Conservation (phyloP, 2,797 vertebrate species). For the Adelosebastes latens region DNA sequence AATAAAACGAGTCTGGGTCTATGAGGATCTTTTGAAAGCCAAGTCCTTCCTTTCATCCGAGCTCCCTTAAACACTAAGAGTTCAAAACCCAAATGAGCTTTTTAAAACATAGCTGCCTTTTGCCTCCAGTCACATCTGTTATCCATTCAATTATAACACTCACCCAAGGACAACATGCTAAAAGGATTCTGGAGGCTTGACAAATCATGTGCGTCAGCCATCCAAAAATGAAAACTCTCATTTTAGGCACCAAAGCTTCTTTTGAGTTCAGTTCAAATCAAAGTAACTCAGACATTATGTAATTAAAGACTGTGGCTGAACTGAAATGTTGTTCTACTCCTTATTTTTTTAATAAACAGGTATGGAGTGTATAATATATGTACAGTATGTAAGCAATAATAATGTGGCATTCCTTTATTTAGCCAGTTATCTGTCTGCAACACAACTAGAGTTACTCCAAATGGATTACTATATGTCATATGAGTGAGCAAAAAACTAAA, state of each 20-base stretch:
- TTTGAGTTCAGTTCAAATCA: conserved; percentile 35
- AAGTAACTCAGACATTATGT: background rate
- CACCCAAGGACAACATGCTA: conserved; percentile 63
- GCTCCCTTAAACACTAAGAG: conserved; percentile 7
- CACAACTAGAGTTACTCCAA: background rate
- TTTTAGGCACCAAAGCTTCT: conserved; percentile 18
- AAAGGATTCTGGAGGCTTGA: conserved; percentile 56
- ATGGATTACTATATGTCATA: background rate
- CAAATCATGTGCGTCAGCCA: conserved; percentile 50
- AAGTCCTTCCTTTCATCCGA: conserved; percentile 27
- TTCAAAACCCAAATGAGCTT: conserved; percentile 35
- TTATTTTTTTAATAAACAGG: background rate
- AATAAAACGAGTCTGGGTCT: conserved; percentile 2
- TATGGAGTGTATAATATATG: background rate
- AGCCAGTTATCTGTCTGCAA: background rate
- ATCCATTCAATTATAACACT: conserved; percentile 63
- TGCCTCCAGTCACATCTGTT: conserved; percentile 55
- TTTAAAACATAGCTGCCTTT: conserved; percentile 41
- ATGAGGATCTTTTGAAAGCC: conserved; percentile 17
- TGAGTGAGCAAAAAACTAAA: background rate
- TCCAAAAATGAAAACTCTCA: conserved; percentile 37
- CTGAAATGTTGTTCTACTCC: background rate
- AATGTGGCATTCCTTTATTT: background rate
- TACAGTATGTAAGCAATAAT: background rate
- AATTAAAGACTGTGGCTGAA: background rate